Percentiles rank a stretch among this genome's conserved stretches.
Evolutionary conservation across 2,888 invertebrate species (phyloP).

Genomic region (Tholera decimalis): DNA sequence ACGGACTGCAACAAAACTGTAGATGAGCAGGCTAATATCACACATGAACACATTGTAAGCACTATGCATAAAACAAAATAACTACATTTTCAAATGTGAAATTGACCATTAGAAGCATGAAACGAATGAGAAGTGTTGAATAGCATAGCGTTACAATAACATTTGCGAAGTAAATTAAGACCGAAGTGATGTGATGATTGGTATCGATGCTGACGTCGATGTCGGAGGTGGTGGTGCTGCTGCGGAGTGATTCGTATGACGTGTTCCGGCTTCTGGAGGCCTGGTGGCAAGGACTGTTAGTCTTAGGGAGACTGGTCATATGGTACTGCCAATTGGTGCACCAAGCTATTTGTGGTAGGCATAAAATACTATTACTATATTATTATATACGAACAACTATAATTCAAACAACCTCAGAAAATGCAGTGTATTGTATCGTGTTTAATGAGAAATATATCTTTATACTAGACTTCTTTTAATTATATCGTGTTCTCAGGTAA

Average conservation of each 20-base stretch:
- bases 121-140: conserved; percentile 3
- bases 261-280: conserved; percentile 88
- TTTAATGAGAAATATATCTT: conserved; percentile 20
- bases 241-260: conserved; percentile 86
- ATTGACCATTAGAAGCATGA: conserved; percentile 20
- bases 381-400: background rate
- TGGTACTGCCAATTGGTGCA: conserved; percentile 82
- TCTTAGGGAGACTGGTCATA: conserved; percentile 87
- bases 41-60: conserved; percentile 35
- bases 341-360: conserved; percentile 76
- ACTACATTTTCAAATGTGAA: background rate
- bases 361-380: background rate
- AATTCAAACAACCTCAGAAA: background rate
- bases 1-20: background rate
- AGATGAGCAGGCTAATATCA: background rate
- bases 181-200: conserved; percentile 53
- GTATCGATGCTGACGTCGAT: conserved; percentile 74
- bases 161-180: conserved; percentile 26
- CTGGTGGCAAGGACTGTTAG: conserved; percentile 89
- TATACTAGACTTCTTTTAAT: no score
- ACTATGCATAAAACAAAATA: conserved; percentile 1
- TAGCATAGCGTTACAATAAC: background rate
- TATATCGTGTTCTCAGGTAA: background rate
- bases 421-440: background rate
- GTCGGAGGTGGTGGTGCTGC: conserved; percentile 76